phyloP scores from a whole-genome alignment of 2,797 vertebrate species.

The Acanthopagrus latus region DNA sequence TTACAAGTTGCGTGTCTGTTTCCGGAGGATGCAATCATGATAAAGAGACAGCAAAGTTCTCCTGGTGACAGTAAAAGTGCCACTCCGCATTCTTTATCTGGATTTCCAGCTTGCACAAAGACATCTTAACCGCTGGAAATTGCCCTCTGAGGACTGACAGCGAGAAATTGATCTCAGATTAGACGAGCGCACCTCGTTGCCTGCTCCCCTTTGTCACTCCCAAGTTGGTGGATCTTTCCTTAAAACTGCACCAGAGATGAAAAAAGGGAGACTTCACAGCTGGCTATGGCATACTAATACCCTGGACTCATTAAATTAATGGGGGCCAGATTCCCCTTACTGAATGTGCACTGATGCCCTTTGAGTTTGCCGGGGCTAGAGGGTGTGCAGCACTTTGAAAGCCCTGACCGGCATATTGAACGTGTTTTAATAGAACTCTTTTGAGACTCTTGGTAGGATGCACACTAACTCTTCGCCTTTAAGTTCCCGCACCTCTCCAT shows the following conservation, averaged over 20 bases:
- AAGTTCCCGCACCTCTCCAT: conserved; percentile 84
- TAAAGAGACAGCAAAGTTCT: conserved; percentile 67
- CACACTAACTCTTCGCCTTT: conserved; percentile 84
- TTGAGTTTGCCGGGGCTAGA: conserved; percentile 87
- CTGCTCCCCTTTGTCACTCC: conserved; percentile 79
- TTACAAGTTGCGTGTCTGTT: conserved; percentile 68
- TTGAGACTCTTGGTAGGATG: conserved; percentile 87
- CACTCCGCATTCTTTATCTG: conserved; percentile 67
- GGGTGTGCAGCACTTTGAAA: conserved; percentile 86
- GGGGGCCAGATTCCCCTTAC: conserved; percentile 83
- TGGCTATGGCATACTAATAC: conserved; percentile 87
- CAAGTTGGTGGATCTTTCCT: conserved; percentile 79
- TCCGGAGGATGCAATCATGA: conserved; percentile 68
- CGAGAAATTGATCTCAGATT: conserved; percentile 82
- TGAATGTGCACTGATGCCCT: conserved; percentile 83
- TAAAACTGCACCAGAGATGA: conserved; percentile 81
- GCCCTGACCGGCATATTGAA: conserved; percentile 87
- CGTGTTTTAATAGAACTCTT: conserved; percentile 85
- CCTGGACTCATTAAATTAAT: conserved; percentile 88
- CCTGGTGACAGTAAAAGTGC: conserved; percentile 72
- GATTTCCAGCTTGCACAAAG: conserved; percentile 67
- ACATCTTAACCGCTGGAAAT: conserved; percentile 80
- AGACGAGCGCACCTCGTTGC: conserved; percentile 72
- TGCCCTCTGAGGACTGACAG: conserved; percentile 76
- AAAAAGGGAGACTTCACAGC: conserved; percentile 81